Percentiles rank a stretch among this genome's conserved stretches.
These are phyloP conservation scores for Lepidostoma basale DNA, from an alignment of 1,140 invertebrate species.

Conservation along the genomic window DNA sequence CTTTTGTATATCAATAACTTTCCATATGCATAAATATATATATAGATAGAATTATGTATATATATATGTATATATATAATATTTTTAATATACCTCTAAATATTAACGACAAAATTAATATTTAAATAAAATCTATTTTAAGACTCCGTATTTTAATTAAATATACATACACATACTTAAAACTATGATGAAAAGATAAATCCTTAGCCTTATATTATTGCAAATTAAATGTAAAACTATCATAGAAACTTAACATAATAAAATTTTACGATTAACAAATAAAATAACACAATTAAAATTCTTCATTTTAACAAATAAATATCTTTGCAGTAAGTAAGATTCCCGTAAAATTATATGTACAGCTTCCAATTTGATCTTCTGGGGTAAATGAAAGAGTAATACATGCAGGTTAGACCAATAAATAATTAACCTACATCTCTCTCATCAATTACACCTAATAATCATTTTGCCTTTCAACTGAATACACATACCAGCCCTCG, in stretches of 20 bases:
- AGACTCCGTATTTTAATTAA: constrained; percentile 25
- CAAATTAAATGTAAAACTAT: constrained; percentile 26
- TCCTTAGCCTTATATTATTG: constrained; percentile 20
- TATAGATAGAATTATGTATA: background rate
- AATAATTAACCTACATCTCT: constrained; percentile 8
- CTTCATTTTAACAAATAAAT: constrained; percentile 28
- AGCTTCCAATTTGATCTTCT: too few species aligned
- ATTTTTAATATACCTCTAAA: constrained; percentile 38
- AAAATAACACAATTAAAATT: constrained; percentile 27
- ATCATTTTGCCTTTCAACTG: too few species aligned
- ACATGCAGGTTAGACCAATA: background rate
- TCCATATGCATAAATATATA: constrained; percentile 36
- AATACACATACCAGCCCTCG: too few species aligned
- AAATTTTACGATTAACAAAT: constrained; percentile 27
- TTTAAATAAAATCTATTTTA: constrained; percentile 27
- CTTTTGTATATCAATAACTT: constrained; percentile 39
- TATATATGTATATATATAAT: constrained; percentile 1
- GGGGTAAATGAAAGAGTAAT: too few species aligned
- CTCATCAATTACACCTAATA: too few species aligned
- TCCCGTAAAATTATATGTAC: constrained; percentile 22
- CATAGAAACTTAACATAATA: constrained; percentile 30
- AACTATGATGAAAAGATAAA: constrained; percentile 17
- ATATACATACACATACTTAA: constrained; percentile 29
- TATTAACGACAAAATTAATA: constrained; percentile 29
- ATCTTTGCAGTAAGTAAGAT: constrained; percentile 25